These are phyloP conservation scores for Drosophila arawakana DNA, from an alignment of 1,140 invertebrate species.

Conservation along the genomic window DNA sequence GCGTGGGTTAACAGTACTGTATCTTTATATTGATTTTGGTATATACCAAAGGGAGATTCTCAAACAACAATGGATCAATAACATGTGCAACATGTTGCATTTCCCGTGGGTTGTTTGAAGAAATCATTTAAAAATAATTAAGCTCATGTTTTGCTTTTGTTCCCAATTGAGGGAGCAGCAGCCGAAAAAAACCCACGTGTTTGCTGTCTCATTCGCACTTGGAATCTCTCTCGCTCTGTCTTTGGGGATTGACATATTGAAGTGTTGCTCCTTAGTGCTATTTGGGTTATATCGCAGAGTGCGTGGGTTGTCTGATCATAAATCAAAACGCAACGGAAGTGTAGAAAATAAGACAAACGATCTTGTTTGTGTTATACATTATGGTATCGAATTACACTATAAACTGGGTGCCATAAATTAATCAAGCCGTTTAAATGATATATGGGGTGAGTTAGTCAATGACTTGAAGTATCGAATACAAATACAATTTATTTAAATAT, in stretches of 20 bases:
- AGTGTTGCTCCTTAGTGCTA: constrained; percentile 5
- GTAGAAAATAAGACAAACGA: constrained; percentile 32
- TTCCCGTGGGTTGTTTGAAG: constrained; percentile 44
- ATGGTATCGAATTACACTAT: constrained; percentile 34
- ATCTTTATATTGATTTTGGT: background rate
- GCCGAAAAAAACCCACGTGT: constrained; percentile 1
- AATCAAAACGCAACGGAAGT: constrained; percentile 45
- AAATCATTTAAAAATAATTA: constrained; percentile 79
- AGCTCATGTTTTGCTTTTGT: constrained; percentile 57
- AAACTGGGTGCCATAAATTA: constrained; percentile 1
- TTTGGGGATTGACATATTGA: constrained; percentile 20
- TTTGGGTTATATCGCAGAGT: constrained; percentile 21
- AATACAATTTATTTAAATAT: no score
- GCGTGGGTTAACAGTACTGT: constrained; percentile 39
- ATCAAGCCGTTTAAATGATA: background rate
- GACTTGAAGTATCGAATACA: no score
- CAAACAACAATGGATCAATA: constrained; percentile 39
- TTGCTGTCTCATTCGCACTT: background rate
- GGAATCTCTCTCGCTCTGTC: background rate
- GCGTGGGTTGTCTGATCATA: constrained; percentile 34
- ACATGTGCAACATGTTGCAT: constrained; percentile 28
- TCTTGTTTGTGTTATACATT: constrained; percentile 29
- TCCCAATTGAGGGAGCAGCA: constrained; percentile 9
- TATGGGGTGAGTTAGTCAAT: background rate
- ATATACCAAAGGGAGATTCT: background rate